These are phyloP conservation scores for Imbricaverruca yamaguchii DNA, from an alignment of 2,888 invertebrate genomes.

Conservation along the genomic window DNA sequence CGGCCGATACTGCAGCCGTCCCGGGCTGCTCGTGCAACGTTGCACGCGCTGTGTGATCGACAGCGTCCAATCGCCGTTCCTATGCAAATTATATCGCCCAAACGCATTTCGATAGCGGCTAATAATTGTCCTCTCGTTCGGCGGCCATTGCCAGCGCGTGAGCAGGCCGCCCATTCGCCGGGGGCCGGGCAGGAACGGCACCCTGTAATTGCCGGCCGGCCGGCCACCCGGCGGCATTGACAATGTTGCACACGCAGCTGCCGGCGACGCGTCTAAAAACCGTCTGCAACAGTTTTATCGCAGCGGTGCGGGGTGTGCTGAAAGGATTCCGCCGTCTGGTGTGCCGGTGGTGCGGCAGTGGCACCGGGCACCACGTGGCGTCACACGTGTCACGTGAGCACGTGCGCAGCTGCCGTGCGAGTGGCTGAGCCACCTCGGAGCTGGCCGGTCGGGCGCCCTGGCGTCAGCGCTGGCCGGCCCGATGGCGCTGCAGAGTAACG, in stretches of 20 bases:
- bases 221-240: neutral
- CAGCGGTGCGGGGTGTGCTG: too few relatives aligned
- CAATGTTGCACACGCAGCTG: conserved; percentile 19
- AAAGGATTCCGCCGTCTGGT: too few relatives aligned
- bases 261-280: neutral
- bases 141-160: neutral
- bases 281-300: conserved; percentile 16
- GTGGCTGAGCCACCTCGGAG: too few relatives aligned
- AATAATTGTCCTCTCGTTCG: neutral
- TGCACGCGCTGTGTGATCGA: neutral
- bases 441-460: too few relatives aligned
- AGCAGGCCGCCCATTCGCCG: neutral
- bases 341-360: too few relatives aligned
- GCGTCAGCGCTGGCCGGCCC: too few relatives aligned
- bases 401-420: too few relatives aligned
- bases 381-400: too few relatives aligned
- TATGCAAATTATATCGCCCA: conserved; percentile 21
- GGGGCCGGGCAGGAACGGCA: neutral
- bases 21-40: neutral
- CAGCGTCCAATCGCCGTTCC: conserved; percentile 9
- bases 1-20: neutral
- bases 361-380: too few relatives aligned
- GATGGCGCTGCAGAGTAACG: too few relatives aligned
- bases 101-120: conserved; percentile 16
- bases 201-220: conserved; percentile 8